phyloP scores from a whole-genome alignment of 2,888 invertebrate genomes.

The Notodonta ziczac region DNA sequence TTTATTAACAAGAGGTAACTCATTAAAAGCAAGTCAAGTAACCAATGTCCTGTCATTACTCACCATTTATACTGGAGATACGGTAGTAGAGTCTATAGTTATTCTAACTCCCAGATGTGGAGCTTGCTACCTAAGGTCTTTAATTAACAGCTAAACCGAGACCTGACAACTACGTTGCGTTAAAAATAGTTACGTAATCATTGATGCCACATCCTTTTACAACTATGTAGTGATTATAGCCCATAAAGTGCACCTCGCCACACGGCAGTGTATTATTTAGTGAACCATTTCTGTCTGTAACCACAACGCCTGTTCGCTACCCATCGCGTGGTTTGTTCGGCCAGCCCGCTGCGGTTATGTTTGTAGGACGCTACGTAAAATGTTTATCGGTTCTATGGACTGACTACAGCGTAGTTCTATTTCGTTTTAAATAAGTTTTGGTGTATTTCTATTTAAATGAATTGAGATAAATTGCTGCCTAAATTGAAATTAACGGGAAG shows the following conservation, averaged over 20 bases:
- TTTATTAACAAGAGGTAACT: no score
- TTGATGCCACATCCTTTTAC: slow-evolving; percentile 37
- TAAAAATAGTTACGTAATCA: slow-evolving; percentile 25
- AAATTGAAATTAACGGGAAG: slow-evolving; percentile 1
- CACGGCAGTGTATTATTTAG: slow-evolving; percentile 37
- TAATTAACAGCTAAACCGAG: not conserved
- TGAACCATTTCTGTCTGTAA: slow-evolving; percentile 33
- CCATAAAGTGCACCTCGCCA: slow-evolving; percentile 33
- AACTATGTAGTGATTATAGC: slow-evolving; percentile 36
- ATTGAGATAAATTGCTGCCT: slow-evolving; percentile 5
- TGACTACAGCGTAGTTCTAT: slow-evolving; percentile 13
- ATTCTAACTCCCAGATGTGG: no score
- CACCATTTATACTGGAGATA: no score
- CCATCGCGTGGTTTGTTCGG: slow-evolving; percentile 32
- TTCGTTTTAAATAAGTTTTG: not conserved
- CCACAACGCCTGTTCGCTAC: slow-evolving; percentile 39
- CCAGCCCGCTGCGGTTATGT: slow-evolving; percentile 27
- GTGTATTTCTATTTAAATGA: not conserved
- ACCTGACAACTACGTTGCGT: not conserved
- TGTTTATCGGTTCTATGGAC: slow-evolving; percentile 29
- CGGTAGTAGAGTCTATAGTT: no score
- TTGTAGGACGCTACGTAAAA: slow-evolving; percentile 30
- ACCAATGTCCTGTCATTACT: no score
- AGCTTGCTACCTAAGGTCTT: not conserved
- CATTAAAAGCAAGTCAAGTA: no score